Conservation (phyloP, 2,888 invertebrate genomes). For the Coremacera marginata region DNA sequence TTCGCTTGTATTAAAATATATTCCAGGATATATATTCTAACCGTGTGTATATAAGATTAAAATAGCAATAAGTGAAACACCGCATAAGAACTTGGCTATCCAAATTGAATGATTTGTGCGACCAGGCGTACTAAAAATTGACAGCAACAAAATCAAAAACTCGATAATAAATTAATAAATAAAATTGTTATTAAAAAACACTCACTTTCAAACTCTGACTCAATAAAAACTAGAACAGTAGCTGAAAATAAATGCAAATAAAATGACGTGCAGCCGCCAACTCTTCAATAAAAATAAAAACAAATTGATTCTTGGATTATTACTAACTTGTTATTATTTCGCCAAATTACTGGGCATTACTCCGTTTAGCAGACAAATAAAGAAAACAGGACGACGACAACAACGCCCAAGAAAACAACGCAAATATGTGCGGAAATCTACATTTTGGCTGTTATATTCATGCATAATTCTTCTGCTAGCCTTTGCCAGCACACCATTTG, state of each 20-base stretch:
- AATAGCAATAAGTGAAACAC: too few relatives aligned
- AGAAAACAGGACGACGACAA: background rate
- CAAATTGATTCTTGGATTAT: background rate
- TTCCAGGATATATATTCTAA: too few relatives aligned
- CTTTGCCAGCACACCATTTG: conserved; percentile 47
- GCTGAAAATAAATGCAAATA: background rate
- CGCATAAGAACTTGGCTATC: too few relatives aligned
- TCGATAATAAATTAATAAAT: background rate
- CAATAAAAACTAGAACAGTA: background rate
- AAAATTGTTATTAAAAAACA: background rate
- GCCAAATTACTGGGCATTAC: conserved; percentile 47
- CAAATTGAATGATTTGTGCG: too few relatives aligned
- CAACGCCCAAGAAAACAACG: too few relatives aligned
- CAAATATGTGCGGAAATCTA: background rate
- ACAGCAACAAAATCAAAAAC: background rate
- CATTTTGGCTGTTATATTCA: conserved; percentile 50
- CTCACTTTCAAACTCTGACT: background rate
- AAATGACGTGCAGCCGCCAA: conserved; percentile 2
- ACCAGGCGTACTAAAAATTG: background rate
- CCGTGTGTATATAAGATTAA: too few relatives aligned
- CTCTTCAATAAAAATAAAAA: background rate
- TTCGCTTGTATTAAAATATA: too few relatives aligned
- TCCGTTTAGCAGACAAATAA: conserved; percentile 17
- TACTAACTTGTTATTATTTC: conserved; percentile 26
- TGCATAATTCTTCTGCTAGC: conserved; percentile 45